A percentile compares a stretch with the other conserved stretches of the same genome.
phyloP scores from a whole-genome alignment of 2,888 invertebrate genomes.

The Chrysolina haemoptera region DNA sequence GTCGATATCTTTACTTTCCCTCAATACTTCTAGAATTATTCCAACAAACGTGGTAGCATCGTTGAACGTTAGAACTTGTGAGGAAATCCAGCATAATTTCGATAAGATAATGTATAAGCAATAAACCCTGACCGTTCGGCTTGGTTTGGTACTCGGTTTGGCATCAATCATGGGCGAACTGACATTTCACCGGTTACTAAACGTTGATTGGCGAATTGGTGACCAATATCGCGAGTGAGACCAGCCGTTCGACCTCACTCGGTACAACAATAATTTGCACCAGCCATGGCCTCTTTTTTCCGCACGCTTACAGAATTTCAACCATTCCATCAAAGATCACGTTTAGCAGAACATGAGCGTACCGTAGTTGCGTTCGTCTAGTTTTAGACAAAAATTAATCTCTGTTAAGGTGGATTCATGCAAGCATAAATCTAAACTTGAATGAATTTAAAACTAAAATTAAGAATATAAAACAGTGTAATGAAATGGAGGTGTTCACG shows the following conservation, averaged over 20 bases:
- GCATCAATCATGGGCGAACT: constrained; percentile 45
- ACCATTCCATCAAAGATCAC: constrained; percentile 35
- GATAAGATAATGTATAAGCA: background rate
- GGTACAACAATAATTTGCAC: constrained; percentile 51
- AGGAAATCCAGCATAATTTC: background rate
- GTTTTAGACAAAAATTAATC: background rate
- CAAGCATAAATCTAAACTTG: no score
- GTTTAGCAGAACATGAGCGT: constrained; percentile 22
- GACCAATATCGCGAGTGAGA: constrained; percentile 45
- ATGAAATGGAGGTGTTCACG: no score
- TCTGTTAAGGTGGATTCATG: no score
- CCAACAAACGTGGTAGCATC: no score
- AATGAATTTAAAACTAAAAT: no score
- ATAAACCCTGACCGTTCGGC: constrained; percentile 44
- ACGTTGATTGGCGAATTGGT: constrained; percentile 46
- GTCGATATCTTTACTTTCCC: no score
- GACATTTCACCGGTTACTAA: constrained; percentile 41
- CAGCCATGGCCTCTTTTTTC: constrained; percentile 56
- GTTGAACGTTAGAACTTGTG: background rate
- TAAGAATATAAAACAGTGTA: no score
- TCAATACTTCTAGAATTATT: no score
- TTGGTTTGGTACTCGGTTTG: constrained; percentile 25
- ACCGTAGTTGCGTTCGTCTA: background rate
- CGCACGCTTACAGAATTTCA: constrained; percentile 46
- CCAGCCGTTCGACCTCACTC: constrained; percentile 46